Conservation (phyloP, 2,113 vertebrate genomes). For the Rousettus leschenaultii region DNA sequence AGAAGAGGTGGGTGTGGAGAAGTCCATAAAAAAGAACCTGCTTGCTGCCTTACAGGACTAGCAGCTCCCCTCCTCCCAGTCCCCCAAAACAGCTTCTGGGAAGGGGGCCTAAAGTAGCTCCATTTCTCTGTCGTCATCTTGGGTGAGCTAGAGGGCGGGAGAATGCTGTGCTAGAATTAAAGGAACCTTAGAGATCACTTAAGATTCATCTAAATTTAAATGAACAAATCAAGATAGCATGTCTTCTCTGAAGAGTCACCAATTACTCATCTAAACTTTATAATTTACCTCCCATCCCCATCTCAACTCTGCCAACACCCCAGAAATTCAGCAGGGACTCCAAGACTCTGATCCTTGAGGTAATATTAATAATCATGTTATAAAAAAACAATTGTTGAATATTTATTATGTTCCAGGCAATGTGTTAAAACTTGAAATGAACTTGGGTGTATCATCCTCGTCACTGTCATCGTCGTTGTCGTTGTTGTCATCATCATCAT, state of each 20-base stretch:
- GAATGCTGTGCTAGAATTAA: neutral
- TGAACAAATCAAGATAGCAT: neutral
- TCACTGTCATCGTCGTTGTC: too few relatives aligned
- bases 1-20: neutral
- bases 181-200: neutral
- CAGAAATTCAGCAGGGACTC: neutral
- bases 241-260: neutral
- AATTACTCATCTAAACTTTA: neutral
- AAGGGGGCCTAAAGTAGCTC: neutral
- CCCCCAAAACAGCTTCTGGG: neutral
- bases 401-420: neutral
- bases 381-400: neutral
- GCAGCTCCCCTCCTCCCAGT: neutral
- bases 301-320: neutral
- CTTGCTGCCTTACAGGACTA: neutral
- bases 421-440: neutral
- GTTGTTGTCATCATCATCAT: neutral
- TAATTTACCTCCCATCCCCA: neutral
- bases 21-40: neutral
- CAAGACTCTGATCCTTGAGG: neutral
- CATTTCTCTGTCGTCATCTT: neutral
- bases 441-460: neutral
- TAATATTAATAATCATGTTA: neutral
- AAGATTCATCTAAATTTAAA: neutral
- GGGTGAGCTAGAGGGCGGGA: fast-evolving